Evolutionary conservation across 2,113 vertebrate species (phyloP).

Genomic region (Cromileptes altivelis): DNA sequence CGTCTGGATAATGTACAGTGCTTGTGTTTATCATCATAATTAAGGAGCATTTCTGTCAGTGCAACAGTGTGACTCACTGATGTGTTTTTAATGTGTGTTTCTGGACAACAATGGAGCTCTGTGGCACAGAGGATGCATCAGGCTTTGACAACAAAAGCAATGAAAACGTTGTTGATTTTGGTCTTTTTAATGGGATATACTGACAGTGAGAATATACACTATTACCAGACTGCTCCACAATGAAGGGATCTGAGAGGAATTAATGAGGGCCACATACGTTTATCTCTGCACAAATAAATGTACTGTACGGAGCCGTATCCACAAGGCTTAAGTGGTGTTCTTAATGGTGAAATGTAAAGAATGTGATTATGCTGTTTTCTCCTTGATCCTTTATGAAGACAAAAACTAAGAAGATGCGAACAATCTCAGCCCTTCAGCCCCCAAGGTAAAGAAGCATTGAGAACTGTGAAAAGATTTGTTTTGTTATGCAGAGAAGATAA

Average conservation of each 20-base stretch:
- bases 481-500: neutral
- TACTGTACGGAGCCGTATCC: neutral
- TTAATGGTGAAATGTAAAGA: neutral
- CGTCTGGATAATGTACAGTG: neutral
- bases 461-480: neutral
- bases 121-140: no score
- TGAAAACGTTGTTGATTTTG: conserved; percentile 14
- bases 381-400: no score
- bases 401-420: neutral
- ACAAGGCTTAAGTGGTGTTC: neutral
- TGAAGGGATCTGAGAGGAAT: conserved; percentile 23
- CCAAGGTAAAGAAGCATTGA: neutral
- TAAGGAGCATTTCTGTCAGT: neutral
- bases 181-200: conserved; percentile 19
- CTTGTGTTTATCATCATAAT: conserved; percentile 1
- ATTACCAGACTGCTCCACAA: conserved; percentile 19
- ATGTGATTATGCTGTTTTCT: neutral
- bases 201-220: conserved; percentile 16
- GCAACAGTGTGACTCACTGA: neutral
- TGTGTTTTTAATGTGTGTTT: neutral
- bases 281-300: conserved; percentile 19
- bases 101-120: neutral
- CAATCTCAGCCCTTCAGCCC: neutral
- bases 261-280: conserved; percentile 26
- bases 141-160: neutral